A percentile compares a stretch with the other conserved stretches of the same genome.
These are phyloP conservation scores for Lamellibrachia luymesi DNA, from an alignment of 1,140 invertebrate species.

Conservation along the genomic window DNA sequence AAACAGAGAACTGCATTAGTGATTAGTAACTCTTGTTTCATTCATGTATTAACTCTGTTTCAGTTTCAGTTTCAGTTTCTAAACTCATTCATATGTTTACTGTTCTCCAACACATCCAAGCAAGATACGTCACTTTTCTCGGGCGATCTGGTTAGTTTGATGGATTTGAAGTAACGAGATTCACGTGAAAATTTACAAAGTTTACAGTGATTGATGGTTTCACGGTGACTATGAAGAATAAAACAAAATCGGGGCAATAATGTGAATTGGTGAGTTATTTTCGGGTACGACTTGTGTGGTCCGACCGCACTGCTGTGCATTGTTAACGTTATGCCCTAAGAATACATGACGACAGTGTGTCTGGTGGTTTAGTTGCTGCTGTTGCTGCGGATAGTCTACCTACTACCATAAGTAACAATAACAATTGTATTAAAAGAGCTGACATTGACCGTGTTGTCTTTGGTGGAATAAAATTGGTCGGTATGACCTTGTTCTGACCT, in stretches of 20 bases:
- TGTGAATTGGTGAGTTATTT: background rate
- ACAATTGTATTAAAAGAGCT: background rate
- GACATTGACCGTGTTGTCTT: background rate
- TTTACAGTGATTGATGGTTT: background rate
- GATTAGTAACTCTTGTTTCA: background rate
- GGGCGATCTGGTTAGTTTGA: no score
- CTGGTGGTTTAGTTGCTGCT: background rate
- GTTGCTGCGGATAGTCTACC: background rate
- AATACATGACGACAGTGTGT: background rate
- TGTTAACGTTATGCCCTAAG: no score
- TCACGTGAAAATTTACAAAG: no score
- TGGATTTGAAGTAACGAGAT: no score
- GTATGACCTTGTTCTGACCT: slow-evolving; percentile 56
- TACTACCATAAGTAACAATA: background rate
- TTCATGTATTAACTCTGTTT: no score
- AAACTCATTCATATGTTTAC: no score
- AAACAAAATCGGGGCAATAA: background rate
- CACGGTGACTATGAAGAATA: background rate
- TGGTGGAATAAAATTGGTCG: background rate
- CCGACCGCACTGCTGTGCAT: background rate
- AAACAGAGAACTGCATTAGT: background rate
- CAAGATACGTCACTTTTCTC: no score
- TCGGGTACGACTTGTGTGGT: background rate
- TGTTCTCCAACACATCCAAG: no score
- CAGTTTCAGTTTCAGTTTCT: no score